Conservation (phyloP, 2,113 vertebrate species). For the Echinops telfairi region DNA sequence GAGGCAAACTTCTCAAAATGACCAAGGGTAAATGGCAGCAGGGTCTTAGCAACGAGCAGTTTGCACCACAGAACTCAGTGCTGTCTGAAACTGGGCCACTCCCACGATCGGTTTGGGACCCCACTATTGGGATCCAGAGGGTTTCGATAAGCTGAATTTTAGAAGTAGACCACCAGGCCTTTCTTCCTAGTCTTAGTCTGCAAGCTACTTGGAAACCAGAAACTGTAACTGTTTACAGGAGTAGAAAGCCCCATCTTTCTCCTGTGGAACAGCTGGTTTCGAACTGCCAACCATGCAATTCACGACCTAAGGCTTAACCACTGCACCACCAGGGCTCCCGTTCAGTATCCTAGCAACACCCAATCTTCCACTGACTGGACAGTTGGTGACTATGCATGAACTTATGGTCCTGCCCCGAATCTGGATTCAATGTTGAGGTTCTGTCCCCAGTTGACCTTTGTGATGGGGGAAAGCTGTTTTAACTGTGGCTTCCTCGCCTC, state of each 20-base stretch:
- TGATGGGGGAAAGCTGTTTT: not conserved
- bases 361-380: not conserved
- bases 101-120: not conserved
- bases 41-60: rapidly evolving
- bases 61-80: not conserved
- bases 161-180: not conserved
- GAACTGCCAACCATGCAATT: too few species aligned
- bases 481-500: not conserved
- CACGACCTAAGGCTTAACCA: too few species aligned
- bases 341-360: not conserved
- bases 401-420: not conserved
- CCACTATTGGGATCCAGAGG: not conserved
- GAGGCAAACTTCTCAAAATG: not conserved
- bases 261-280: too few species aligned
- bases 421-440: not conserved
- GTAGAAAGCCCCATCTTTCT: too few species aligned
- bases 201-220: not conserved
- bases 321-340: too few species aligned
- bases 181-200: not conserved
- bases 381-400: not conserved
- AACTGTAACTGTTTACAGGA: too few species aligned
- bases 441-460: not conserved
- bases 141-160: not conserved
- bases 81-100: not conserved
- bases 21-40: not conserved